A percentile compares a stretch with the other conserved stretches of the same genome.
Evolutionary conservation across 2,797 vertebrate genomes (phyloP).

Genomic region (Huso huso): DNA sequence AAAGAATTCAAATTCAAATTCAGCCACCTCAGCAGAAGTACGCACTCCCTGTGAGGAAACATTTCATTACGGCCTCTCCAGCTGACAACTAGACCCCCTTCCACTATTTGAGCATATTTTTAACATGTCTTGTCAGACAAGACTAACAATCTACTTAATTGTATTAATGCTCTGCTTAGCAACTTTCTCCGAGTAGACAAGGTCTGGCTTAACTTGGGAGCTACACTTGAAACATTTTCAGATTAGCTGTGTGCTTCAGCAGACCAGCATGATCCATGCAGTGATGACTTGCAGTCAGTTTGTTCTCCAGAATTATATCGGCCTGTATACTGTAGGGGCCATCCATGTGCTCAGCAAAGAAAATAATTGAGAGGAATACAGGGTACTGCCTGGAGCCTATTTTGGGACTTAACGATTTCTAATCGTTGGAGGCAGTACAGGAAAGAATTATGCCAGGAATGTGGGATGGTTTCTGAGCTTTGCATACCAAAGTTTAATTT

Average conservation of each 20-base stretch:
- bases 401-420: too few relatives aligned
- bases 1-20: slow-evolving; percentile 17
- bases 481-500: too few relatives aligned
- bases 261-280: background rate
- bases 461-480: too few relatives aligned
- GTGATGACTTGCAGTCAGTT: background rate
- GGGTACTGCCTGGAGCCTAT: too few relatives aligned
- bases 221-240: slow-evolving; percentile 1
- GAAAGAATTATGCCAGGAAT: too few relatives aligned
- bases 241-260: background rate
- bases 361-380: background rate
- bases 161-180: slow-evolving; percentile 12
- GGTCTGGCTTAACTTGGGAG: slow-evolving; percentile 5
- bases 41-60: background rate
- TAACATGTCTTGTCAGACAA: slow-evolving; percentile 14
- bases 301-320: background rate
- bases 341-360: background rate
- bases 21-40: too few relatives aligned
- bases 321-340: background rate
- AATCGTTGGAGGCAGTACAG: too few relatives aligned
- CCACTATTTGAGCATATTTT: slow-evolving; percentile 2
- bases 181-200: background rate
- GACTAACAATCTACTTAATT: slow-evolving; percentile 12
- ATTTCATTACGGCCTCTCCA: background rate
- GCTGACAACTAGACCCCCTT: slow-evolving; percentile 4